Conservation (phyloP, 35 echinoderm and acorn worm genomes). For the Chiridota heheva region DNA sequence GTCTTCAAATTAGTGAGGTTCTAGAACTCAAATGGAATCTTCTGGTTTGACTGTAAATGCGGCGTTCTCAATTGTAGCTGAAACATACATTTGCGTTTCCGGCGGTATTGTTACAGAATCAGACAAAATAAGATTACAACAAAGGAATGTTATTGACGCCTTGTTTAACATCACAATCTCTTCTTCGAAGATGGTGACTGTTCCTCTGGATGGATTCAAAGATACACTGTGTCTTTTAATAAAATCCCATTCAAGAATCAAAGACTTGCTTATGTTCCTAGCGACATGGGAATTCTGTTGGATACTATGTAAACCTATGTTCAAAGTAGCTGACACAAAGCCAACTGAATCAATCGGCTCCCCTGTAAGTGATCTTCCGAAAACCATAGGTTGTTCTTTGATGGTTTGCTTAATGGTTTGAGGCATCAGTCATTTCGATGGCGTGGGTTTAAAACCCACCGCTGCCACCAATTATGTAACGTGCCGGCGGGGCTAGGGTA, state of each 20-base stretch:
- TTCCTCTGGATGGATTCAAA: not conserved
- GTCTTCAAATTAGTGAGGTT: not conserved
- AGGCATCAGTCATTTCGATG: too few relatives aligned
- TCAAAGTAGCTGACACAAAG: not conserved
- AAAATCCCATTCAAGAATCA: not conserved
- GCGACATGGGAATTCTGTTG: not conserved
- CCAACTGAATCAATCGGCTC: too few relatives aligned
- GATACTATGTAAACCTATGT: not conserved
- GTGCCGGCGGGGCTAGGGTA: too few relatives aligned
- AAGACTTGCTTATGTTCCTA: not conserved
- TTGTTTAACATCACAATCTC: not conserved
- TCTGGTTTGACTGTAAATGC: not conserved
- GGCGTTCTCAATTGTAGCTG: not conserved
- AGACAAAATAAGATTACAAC: conserved; percentile 27
- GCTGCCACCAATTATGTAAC: too few relatives aligned
- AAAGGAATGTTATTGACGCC: not conserved
- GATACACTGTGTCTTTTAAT: not conserved
- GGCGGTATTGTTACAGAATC: not conserved
- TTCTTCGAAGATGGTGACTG: not conserved
- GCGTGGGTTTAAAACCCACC: too few relatives aligned
- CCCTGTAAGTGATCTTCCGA: too few relatives aligned
- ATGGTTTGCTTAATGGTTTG: too few relatives aligned
- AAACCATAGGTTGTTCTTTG: too few relatives aligned
- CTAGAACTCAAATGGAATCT: not conserved
- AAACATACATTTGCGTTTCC: not conserved